phyloP scores from a whole-genome alignment of 2,888 invertebrate species.

The Ptychoptera albimana region DNA sequence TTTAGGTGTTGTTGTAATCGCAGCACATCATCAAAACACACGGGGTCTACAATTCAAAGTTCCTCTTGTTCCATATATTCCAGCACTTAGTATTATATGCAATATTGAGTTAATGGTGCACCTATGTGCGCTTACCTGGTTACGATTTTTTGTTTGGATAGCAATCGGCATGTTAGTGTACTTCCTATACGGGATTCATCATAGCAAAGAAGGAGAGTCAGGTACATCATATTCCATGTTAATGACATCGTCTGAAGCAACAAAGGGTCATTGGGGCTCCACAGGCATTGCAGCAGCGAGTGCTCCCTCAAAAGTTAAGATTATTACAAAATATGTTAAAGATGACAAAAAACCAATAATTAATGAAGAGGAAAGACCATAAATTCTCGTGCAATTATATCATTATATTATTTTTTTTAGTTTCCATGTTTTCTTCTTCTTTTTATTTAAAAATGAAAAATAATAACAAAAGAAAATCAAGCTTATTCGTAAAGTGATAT shows the following conservation, averaged over 20 bases:
- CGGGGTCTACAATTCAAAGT: conserved; percentile 58
- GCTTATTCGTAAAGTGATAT: no score
- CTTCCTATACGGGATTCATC: conserved; percentile 71
- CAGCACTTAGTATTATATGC: conserved; percentile 62
- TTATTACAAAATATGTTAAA: neutral
- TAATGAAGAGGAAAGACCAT: conserved; percentile 14
- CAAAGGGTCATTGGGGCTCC: conserved; percentile 43
- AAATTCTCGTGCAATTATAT: no score
- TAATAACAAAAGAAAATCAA: no score
- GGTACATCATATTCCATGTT: conserved; percentile 44
- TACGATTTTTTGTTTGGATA: conserved; percentile 77
- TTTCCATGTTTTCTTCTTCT: no score
- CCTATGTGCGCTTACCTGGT: conserved; percentile 65
- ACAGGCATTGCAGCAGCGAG: conserved; percentile 25
- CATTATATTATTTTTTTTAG: no score
- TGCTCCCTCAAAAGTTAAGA: conserved; percentile 16
- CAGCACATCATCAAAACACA: conserved; percentile 60
- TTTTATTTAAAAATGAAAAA: no score
- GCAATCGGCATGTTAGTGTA: conserved; percentile 66
- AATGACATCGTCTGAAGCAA: conserved; percentile 46
- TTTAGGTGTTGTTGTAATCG: conserved; percentile 43
- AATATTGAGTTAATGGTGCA: conserved; percentile 75
- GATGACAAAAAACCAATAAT: conserved; percentile 25
- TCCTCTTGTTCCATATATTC: conserved; percentile 64
- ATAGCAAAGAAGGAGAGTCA: conserved; percentile 58